Conservation (phyloP, 2,113 vertebrate species). For the Dipodomys ordii region DNA sequence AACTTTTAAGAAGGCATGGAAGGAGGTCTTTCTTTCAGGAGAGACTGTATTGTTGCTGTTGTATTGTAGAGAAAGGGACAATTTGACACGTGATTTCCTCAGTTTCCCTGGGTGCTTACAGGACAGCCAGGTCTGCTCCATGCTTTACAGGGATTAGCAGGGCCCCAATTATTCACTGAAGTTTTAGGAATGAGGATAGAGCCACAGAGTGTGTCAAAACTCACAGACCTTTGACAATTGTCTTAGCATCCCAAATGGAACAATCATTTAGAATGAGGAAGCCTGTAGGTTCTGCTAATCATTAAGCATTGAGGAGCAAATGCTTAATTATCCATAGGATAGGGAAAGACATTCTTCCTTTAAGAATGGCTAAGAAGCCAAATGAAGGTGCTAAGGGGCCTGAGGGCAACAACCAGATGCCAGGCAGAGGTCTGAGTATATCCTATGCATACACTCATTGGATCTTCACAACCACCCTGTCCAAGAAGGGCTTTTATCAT, state of each 20-base stretch:
- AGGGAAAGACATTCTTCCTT: background rate
- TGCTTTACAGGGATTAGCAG: background rate
- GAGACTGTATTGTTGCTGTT: fast-evolving
- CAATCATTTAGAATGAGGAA: background rate
- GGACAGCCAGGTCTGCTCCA: background rate
- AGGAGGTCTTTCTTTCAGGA: background rate
- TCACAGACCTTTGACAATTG: background rate
- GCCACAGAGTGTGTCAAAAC: fast-evolving
- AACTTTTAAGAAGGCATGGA: too few species aligned
- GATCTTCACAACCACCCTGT: background rate
- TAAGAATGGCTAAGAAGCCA: background rate
- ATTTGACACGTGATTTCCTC: background rate
- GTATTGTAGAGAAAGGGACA: background rate
- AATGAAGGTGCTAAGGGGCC: background rate
- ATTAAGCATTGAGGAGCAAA: background rate
- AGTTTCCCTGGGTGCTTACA: background rate
- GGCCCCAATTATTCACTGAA: fast-evolving
- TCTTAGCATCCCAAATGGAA: background rate
- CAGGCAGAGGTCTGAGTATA: background rate
- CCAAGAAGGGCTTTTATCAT: background rate
- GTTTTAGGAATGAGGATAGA: background rate
- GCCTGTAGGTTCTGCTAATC: background rate
- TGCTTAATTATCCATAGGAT: background rate
- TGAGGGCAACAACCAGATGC: fast-evolving
- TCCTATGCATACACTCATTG: fast-evolving